Evolutionary conservation across 2,113 vertebrate genomes (phyloP).

Genomic region (Mixornis gularis): DNA sequence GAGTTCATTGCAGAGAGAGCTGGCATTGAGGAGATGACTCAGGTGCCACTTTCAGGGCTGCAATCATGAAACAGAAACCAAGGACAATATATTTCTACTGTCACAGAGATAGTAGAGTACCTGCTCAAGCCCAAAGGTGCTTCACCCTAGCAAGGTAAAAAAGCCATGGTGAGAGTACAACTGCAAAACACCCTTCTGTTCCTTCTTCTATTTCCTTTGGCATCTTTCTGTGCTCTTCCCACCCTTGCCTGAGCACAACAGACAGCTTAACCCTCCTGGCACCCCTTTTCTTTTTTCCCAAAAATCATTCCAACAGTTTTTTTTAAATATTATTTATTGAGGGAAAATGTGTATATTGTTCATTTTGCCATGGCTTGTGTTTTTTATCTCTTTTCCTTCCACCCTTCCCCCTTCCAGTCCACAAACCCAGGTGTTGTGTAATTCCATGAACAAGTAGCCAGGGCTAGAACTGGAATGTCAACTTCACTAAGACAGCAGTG

Average conservation of each 20-base stretch:
- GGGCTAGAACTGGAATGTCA: neutral
- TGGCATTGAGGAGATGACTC: neutral
- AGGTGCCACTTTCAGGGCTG: neutral
- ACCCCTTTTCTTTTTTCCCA: neutral
- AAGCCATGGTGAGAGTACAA: neutral
- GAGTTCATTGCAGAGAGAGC: fast-evolving
- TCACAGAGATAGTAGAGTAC: fast-evolving
- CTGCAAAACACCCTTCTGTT: neutral
- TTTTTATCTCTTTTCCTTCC: neutral
- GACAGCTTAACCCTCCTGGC: neutral
- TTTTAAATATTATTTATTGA: neutral
- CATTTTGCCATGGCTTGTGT: neutral
- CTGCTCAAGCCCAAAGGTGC: neutral
- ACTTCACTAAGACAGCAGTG: neutral
- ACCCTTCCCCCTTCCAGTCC: neutral
- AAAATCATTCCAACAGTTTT: neutral
- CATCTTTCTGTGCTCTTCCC: neutral
- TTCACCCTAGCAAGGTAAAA: neutral
- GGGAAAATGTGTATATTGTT: neutral
- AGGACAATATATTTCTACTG: neutral
- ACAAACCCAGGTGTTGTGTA: neutral
- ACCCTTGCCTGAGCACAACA: neutral
- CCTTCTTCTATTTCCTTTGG: neutral
- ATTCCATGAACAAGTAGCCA: neutral
- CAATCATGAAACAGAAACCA: neutral